Base-by-base conservation (phyloP, 2,888 invertebrate genomes). In the Iphiclides podalirius region DNA sequence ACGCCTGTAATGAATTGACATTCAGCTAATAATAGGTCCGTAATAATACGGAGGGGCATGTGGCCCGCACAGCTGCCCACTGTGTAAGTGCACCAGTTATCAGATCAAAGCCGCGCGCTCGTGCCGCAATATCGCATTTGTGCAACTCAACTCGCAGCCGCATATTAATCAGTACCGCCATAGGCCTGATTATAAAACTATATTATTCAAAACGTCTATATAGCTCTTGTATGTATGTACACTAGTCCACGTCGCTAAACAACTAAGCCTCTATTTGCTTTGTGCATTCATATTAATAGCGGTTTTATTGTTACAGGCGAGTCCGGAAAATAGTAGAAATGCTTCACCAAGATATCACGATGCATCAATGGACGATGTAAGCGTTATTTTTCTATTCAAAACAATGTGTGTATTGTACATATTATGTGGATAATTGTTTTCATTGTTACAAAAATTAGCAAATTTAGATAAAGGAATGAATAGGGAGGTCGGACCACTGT, bases 311-410 rank as follows among this genome's bases (percentile, higher is more conserved):
- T 86, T 86, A 48, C 78, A 88, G 87, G 87, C 88, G 64, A 88
- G 87, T 69, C 86, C 87, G 56, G 87, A 86, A 73, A 87, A 84
- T 66, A 88, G 88, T 72, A 79, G 87, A 77, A 86, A 86, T 76
- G 76, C 82, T 55, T 87, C 88, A 59, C 88, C 88, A 57, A 72
- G 81, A 67, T 88, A 86, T 65, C 86, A 85, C 60, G 88, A 88
- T 75, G 82, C 70, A 39, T 84, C 88, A 49, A 86, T 87, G 88
- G 88, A 88, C 59, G 88, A 87, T 74, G 88, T 88, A 66, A 84
- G 87, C 75, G 55, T 47, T 36, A 14, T 43, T 39, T 41, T 11
- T 45, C 47, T 37, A 37, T 50, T 49, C 14, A 38, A n/a, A 16
- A 15, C 4, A 31, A 31, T 31, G 6, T 26, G n/a, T n/a, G n/a